Evolutionary conservation across 2,888 invertebrate genomes (phyloP).

Genomic region (Listrodromus nycthemerus): DNA sequence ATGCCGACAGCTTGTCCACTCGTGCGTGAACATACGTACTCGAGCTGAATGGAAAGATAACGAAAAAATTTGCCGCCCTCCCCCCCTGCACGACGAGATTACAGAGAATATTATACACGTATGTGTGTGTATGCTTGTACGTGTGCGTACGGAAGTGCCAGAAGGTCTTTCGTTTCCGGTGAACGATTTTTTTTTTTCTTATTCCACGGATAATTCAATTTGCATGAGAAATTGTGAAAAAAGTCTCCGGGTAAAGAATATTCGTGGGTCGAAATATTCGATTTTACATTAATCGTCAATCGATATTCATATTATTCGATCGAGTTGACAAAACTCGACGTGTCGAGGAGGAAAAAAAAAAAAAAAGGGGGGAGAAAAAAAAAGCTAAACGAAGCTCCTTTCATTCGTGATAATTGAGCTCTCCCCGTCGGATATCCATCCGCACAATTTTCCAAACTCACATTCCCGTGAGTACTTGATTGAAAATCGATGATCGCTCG

Average conservation of each 20-base stretch:
- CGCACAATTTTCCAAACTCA: conserved; percentile 37
- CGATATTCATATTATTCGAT: conserved; percentile 39
- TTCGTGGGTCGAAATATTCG: conserved; percentile 12
- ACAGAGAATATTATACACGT: background rate
- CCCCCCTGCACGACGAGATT: conserved; percentile 2
- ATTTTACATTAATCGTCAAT: conserved; percentile 55
- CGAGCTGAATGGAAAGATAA: background rate
- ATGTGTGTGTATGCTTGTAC: background rate
- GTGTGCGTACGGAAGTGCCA: background rate
- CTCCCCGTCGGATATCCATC: background rate
- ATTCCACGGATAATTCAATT: background rate
- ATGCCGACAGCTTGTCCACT: conserved; percentile 2
- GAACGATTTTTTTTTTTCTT: background rate
- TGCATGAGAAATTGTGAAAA: background rate
- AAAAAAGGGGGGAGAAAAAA: background rate
- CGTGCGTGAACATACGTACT: conserved; percentile 3
- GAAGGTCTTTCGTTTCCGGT: background rate
- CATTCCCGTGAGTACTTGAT: conserved; percentile 45
- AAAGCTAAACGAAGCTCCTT: background rate
- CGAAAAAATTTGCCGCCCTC: conserved; percentile 14
- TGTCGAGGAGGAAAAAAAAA: background rate
- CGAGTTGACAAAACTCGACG: conserved; percentile 20
- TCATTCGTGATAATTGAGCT: conserved; percentile 1
- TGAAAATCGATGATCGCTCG: conserved; percentile 45
- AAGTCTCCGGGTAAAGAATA: background rate